phyloP scores from a whole-genome alignment of 2,113 vertebrate species.

The Engraulis encrasicolus region DNA sequence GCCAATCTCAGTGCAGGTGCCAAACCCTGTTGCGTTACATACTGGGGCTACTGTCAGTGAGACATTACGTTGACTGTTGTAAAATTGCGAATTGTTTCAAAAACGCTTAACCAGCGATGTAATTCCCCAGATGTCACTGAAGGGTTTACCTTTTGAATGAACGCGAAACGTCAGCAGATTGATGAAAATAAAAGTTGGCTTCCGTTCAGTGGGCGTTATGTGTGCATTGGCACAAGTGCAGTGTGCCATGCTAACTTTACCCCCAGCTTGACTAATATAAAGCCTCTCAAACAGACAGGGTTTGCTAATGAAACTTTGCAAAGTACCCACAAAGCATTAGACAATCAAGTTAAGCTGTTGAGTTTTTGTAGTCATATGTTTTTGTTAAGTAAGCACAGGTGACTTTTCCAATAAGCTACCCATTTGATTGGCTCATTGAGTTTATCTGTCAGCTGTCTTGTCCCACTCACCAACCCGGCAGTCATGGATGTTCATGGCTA shows the following conservation, averaged over 20 bases:
- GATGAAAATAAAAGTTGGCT: neutral
- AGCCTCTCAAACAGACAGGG: too few species aligned
- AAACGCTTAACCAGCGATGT: neutral
- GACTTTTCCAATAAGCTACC: too few species aligned
- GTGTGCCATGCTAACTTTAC: neutral
- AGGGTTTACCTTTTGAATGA: neutral
- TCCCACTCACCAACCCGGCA: too few species aligned
- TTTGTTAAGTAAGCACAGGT: too few species aligned
- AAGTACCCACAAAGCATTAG: neutral
- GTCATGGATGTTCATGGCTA: too few species aligned
- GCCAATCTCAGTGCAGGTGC: neutral
- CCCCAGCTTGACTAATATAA: too few species aligned
- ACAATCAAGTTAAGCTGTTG: too few species aligned
- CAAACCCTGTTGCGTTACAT: neutral
- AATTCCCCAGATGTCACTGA: neutral
- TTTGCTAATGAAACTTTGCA: neutral
- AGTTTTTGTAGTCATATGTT: too few species aligned
- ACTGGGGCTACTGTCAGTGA: neutral
- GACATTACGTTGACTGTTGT: neutral
- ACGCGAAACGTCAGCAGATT: neutral
- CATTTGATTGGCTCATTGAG: too few species aligned
- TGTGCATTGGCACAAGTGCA: neutral
- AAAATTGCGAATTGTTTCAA: neutral
- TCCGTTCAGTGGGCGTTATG: neutral
- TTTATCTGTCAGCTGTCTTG: too few species aligned